Percentiles rank a stretch among this genome's conserved stretches.
Conservation (phyloP, 2,888 invertebrate genomes). For the Tiliacea citrago region DNA sequence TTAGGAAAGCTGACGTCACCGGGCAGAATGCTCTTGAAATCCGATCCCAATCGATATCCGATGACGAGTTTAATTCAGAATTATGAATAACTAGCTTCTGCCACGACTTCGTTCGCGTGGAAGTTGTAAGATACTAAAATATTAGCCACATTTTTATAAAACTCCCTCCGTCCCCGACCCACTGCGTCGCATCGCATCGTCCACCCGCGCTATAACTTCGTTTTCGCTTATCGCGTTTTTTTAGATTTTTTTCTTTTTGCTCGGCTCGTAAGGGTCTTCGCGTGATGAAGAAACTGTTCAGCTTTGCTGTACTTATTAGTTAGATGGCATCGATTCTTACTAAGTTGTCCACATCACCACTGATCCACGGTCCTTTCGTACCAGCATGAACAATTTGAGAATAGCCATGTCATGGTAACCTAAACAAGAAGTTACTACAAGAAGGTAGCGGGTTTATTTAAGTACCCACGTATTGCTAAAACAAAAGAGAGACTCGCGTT, state of each 20-base stretch:
- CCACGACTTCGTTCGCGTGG: neutral
- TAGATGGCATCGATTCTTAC: too few species aligned
- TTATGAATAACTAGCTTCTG: neutral
- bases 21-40: constrained; percentile 16
- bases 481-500: neutral
- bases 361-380: neutral
- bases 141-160: neutral
- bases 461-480: neutral
- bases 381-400: neutral
- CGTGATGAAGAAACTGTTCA: too few species aligned
- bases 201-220: neutral
- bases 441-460: neutral
- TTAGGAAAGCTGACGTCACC: constrained; percentile 14
- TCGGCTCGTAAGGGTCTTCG: too few species aligned
- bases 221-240: neutral
- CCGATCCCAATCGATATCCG: constrained; percentile 2
- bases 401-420: neutral
- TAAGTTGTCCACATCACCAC: too few species aligned
- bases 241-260: neutral
- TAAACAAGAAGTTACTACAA: neutral
- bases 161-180: neutral
- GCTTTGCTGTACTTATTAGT: too few species aligned
- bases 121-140: neutral
- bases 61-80: constrained; percentile 25
- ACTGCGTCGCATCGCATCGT: neutral